Conservation (phyloP, 2,797 vertebrate genomes). For the Brachyalestes nurse region DNA sequence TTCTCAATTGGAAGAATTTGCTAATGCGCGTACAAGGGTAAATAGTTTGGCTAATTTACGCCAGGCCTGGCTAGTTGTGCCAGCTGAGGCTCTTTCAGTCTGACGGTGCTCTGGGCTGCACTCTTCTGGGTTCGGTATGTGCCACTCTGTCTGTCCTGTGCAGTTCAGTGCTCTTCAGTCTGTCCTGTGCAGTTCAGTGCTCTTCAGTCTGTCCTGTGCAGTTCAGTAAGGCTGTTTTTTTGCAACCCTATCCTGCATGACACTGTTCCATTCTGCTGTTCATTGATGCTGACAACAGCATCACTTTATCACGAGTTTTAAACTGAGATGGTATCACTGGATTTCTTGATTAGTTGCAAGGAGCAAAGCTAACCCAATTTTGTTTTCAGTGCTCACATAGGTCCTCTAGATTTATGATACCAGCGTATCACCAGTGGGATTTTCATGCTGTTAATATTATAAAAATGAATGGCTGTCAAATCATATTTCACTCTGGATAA, state of each 20-base stretch:
- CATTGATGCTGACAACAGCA: neutral
- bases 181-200: conserved; percentile 23
- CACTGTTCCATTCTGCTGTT: neutral
- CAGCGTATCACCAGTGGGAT: conserved; percentile 10
- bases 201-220: conserved; percentile 10
- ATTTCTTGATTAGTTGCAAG: neutral
- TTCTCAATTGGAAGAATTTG: conserved; percentile 76
- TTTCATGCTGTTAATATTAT: conserved; percentile 49
- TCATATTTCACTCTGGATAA: conserved; percentile 72
- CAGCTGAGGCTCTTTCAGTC: conserved; percentile 60
- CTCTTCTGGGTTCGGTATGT: neutral
- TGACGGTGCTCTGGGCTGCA: neutral
- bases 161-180: conserved; percentile 17
- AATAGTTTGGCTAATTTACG: conserved; percentile 75
- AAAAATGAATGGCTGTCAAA: conserved; percentile 65
- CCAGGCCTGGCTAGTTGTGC: conserved; percentile 61
- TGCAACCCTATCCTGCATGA: neutral
- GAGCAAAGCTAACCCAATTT: neutral
- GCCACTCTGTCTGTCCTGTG: conserved; percentile 16
- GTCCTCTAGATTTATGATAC: neutral
- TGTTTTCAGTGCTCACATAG: neutral
- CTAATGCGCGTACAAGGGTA: conserved; percentile 73
- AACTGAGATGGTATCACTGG: conserved; percentile 1
- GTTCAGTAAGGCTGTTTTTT: conserved; percentile 13
- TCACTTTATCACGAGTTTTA: neutral